Percentiles rank a stretch among this genome's conserved stretches.
phyloP scores from a whole-genome alignment of 2,888 invertebrate genomes.

The Rhagium mordax region DNA sequence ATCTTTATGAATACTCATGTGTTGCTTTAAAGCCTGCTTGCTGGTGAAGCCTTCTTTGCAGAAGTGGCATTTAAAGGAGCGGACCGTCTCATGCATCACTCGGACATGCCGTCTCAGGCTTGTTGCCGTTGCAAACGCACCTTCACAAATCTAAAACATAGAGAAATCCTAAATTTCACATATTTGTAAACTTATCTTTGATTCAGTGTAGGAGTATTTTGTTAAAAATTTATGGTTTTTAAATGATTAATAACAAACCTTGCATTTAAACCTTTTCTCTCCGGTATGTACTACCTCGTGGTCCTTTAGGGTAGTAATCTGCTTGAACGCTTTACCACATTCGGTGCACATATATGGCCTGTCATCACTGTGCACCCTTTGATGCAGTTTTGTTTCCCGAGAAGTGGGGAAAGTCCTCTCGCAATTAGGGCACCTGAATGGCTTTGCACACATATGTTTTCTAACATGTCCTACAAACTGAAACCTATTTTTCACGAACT shows the following conservation, averaged over 20 bases:
- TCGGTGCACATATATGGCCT: slow-evolving; percentile 52
- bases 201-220: too few relatives aligned
- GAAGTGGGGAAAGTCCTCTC: slow-evolving; percentile 46
- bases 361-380: slow-evolving; percentile 51
- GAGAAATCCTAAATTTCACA: not conserved
- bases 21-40: slow-evolving; percentile 50
- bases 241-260: slow-evolving; percentile 38
- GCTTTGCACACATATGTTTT: slow-evolving; percentile 51
- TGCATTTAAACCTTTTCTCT: slow-evolving; percentile 53
- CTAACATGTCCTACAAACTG: slow-evolving; percentile 52
- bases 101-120: slow-evolving; percentile 48
- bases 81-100: slow-evolving; percentile 52
- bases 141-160: slow-evolving; percentile 51
- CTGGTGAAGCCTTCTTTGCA: slow-evolving; percentile 49
- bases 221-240: not conserved
- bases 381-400: slow-evolving; percentile 51
- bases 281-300: slow-evolving; percentile 53
- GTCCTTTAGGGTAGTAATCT: slow-evolving; percentile 48
- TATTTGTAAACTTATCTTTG: not conserved
- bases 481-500: slow-evolving; percentile 50
- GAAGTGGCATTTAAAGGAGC: slow-evolving; percentile 49
- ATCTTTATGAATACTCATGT: slow-evolving; percentile 48
- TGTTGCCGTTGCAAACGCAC: slow-evolving; percentile 51
- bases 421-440: slow-evolving; percentile 49
- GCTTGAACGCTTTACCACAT: slow-evolving; percentile 53